Percentiles rank a stretch among this genome's conserved stretches.
Conservation (phyloP, 2,888 invertebrate genomes). For the Pristionchus mayeri region DNA sequence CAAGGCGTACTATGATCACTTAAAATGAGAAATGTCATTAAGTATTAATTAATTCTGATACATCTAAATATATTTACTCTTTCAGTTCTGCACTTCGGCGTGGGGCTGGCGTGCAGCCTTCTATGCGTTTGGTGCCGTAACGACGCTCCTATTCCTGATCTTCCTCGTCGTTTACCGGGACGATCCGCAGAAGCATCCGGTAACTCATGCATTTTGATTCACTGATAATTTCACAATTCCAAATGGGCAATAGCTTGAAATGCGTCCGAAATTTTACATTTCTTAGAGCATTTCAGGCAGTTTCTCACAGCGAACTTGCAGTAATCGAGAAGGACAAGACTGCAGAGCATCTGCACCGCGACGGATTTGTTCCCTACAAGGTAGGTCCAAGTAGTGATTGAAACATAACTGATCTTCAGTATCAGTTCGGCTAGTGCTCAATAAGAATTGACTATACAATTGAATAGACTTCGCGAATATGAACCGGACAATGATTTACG, state of each 20-base stretch:
- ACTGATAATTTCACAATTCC: not conserved
- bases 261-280: no score
- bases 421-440: no score
- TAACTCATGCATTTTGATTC: not conserved
- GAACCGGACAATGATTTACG: no score
- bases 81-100: slow-evolving; percentile 61
- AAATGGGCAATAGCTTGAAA: no score
- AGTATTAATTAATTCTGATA: no score
- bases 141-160: slow-evolving; percentile 56
- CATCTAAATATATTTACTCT: no score
- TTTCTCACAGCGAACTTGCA: slow-evolving; percentile 60
- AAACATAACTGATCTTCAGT: no score
- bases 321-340: slow-evolving; percentile 68
- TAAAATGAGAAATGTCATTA: no score
- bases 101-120: slow-evolving; percentile 72
- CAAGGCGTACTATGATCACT: no score
- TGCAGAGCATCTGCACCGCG: slow-evolving; percentile 65
- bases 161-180: slow-evolving; percentile 64
- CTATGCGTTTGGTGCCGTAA: slow-evolving; percentile 62
- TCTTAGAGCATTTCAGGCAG: slow-evolving; percentile 31
- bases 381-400: no score
- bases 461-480: no score
- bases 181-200: slow-evolving; percentile 56
- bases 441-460: no score
- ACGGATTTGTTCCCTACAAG: slow-evolving; percentile 70